Evolutionary conservation across 2,797 vertebrate species (phyloP).

Genomic region (Miichthys miiuy): DNA sequence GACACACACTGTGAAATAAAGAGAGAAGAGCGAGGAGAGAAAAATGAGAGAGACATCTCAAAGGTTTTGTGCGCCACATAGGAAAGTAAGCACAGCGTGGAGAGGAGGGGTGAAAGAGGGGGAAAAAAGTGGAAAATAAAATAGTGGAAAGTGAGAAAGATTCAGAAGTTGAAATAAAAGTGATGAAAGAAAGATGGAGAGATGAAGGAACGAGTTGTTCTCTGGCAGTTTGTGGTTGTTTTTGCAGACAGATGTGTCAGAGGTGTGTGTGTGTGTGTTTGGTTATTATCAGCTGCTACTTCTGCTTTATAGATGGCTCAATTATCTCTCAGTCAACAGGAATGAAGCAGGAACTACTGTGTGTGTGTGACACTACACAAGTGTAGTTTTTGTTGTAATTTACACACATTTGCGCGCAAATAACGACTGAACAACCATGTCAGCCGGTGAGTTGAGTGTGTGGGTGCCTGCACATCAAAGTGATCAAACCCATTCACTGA

Average conservation of each 20-base stretch:
- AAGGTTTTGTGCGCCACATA: constrained; percentile 35
- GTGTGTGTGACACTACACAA: no score
- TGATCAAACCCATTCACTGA: constrained; percentile 16
- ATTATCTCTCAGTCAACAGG: constrained; percentile 20
- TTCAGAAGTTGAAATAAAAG: not conserved
- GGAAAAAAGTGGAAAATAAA: constrained; percentile 4
- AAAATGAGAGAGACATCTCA: constrained; percentile 54
- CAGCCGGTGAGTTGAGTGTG: not conserved
- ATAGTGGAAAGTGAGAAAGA: constrained; percentile 8
- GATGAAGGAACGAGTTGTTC: constrained; percentile 11
- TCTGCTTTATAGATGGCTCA: not conserved
- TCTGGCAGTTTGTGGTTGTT: constrained; percentile 5
- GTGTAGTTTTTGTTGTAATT: not conserved
- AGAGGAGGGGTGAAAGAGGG: not conserved
- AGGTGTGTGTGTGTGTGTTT: not conserved
- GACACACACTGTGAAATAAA: constrained; percentile 60
- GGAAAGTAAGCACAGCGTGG: not conserved
- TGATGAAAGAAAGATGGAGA: not conserved
- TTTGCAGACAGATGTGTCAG: not conserved
- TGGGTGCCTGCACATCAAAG: not conserved
- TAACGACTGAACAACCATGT: not conserved
- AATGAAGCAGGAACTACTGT: not conserved
- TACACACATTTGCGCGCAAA: constrained; percentile 4
- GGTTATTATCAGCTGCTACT: constrained; percentile 23
- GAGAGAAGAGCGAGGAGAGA: constrained; percentile 60